phyloP scores from a whole-genome alignment of 1,140 invertebrate species.

The Philaenus spumarius region DNA sequence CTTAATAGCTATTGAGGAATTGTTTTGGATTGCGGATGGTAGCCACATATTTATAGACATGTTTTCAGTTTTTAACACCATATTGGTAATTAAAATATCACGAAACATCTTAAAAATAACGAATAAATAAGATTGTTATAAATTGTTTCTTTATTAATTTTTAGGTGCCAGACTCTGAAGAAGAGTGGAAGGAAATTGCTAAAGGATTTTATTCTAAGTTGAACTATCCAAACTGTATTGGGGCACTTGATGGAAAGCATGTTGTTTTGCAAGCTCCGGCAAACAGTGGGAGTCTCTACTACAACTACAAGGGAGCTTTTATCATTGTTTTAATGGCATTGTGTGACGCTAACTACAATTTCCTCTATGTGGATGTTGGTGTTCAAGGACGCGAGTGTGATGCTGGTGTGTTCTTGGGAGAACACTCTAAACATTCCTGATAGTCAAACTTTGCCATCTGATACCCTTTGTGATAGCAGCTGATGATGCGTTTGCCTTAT shows the following conservation, averaged over 20 bases:
- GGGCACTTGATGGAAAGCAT: no score
- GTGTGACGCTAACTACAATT: conserved; percentile 42
- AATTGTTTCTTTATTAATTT: not conserved
- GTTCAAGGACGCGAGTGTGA: no score
- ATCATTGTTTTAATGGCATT: no score
- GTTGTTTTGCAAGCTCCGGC: conserved; percentile 34
- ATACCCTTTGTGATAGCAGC: conserved; percentile 40
- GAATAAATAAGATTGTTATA: not conserved
- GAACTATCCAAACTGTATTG: conserved; percentile 32
- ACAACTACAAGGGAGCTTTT: conserved; percentile 35
- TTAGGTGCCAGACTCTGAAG: not conserved
- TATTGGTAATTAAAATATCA: not conserved
- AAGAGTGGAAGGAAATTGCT: conserved; percentile 9
- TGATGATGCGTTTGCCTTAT: no score
- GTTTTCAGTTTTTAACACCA: not conserved
- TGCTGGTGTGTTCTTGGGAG: no score
- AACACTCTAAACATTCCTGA: conserved; percentile 6
- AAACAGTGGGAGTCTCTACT: no score
- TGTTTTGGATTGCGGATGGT: not conserved
- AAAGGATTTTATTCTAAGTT: conserved; percentile 17
- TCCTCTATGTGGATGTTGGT: conserved; percentile 38
- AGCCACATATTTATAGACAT: not conserved
- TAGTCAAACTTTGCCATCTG: conserved; percentile 5
- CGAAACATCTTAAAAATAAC: not conserved
- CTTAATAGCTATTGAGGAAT: no score